Percentiles rank a stretch among this genome's conserved stretches.
These are phyloP conservation scores for Drosophila diplacantha DNA, from an alignment of 2,888 invertebrate genomes.

Conservation along the genomic window DNA sequence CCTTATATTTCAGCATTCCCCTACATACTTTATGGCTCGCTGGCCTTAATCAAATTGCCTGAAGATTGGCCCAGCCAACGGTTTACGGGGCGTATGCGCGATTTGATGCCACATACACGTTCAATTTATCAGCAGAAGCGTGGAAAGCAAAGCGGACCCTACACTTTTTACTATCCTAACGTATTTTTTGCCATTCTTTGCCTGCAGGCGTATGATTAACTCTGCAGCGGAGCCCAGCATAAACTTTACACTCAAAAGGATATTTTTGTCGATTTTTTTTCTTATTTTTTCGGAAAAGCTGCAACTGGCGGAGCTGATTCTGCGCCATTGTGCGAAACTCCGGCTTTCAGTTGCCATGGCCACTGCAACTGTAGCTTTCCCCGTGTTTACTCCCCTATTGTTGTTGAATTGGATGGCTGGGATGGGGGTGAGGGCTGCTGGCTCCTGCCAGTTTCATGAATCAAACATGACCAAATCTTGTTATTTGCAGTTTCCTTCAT, in stretches of 20 bases:
- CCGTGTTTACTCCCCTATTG: constrained; percentile 27
- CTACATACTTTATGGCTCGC: constrained; percentile 45
- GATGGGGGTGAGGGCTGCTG: constrained; percentile 8
- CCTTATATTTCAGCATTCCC: constrained; percentile 41
- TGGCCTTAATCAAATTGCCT: constrained; percentile 56
- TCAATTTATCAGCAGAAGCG: constrained; percentile 43
- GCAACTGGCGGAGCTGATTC: constrained; percentile 26
- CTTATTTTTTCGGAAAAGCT: constrained; percentile 4
- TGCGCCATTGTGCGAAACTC: constrained; percentile 24
- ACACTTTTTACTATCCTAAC: background rate
- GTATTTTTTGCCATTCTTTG: constrained; percentile 33
- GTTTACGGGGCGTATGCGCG: constrained; percentile 50
- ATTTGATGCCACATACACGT: constrained; percentile 43
- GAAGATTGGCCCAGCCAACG: constrained; percentile 27
- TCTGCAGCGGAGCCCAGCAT: constrained; percentile 33
- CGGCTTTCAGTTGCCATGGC: constrained; percentile 22
- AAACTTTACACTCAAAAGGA: constrained; percentile 46
- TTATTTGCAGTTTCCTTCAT: constrained; percentile 42
- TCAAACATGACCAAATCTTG: constrained; percentile 49
- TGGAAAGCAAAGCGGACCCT: constrained; percentile 10
- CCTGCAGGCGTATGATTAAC: constrained; percentile 51
- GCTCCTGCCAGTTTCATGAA: constrained; percentile 33
- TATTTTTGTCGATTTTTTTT: constrained; percentile 10
- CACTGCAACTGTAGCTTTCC: constrained; percentile 31
- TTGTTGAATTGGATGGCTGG: constrained; percentile 33